These are phyloP conservation scores for Patella pellucida DNA, from an alignment of 2,888 invertebrate genomes.

Conservation along the genomic window DNA sequence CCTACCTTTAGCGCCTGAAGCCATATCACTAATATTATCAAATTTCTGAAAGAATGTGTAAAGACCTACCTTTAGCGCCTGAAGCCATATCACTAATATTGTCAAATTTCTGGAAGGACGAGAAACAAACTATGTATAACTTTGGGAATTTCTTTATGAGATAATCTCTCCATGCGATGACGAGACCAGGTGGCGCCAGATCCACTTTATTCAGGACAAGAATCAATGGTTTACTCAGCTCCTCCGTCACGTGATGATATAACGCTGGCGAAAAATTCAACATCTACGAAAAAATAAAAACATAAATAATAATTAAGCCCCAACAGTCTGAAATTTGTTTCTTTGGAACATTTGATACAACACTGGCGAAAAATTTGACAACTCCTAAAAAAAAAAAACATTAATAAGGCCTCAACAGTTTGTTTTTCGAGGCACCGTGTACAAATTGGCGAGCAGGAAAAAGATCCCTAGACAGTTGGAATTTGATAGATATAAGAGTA, in stretches of 20 bases:
- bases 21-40: constrained; percentile 6
- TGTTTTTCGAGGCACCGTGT: too few species aligned
- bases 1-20: background rate
- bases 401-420: too few species aligned
- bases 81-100: constrained; percentile 1
- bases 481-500: too few species aligned
- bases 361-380: too few species aligned
- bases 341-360: too few species aligned
- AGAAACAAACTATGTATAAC: constrained; percentile 85
- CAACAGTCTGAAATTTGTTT: too few species aligned
- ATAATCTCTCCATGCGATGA: constrained; percentile 89
- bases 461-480: too few species aligned
- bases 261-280: constrained; percentile 89
- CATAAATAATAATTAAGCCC: too few species aligned
- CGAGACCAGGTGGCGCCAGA: constrained; percentile 83
- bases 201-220: constrained; percentile 94
- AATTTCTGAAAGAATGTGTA: constrained; percentile 74
- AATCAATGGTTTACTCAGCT: constrained; percentile 86
- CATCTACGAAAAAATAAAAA: constrained; percentile 59
- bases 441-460: too few species aligned
- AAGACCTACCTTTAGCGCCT: background rate
- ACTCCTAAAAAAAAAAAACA: too few species aligned
- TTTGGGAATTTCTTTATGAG: constrained; percentile 81
- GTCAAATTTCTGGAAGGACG: constrained; percentile 78
- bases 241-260: constrained; percentile 82